Base-by-base conservation (phyloP, 2,888 invertebrate species). In the Drosophila melanosoma region DNA sequence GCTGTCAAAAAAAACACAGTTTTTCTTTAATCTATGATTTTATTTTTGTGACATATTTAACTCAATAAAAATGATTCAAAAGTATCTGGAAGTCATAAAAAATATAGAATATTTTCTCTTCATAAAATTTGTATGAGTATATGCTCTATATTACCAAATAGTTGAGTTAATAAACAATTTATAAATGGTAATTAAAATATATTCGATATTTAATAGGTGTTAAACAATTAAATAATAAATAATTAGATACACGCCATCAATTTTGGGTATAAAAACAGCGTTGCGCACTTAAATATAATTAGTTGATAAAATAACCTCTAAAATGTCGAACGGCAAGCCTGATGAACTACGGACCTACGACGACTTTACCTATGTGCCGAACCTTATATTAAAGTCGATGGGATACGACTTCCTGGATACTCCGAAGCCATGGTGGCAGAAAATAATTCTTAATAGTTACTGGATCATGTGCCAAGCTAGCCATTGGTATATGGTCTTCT, bases 281-380 rank as follows among this genome's bases (percentile, higher is more conserved):
- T 61, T 48, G 33, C 36, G 4, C 29, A 1, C 12, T 23, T 3
- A 17, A 15, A 4, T 12, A 8, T n/a, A 53, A 61, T 53, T 42
- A 76, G 76, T 76, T 66, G 8, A 35, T 3, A 26, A 42, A n/a
- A 11, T 40, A 58, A 51, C 15, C 36, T 42, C 12, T 26, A 4
- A 56, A 65, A 65, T 62, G 70, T 26, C 33, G n/a, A 59, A 38
- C 64, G 48, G 3, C n/a, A n/a, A 62, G 20, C 10, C n/a, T 33
- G 29, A 57, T n/a, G 40, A 17, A 12, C 69, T 52, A 36, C 66
- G 57, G 8, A 66, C 29, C 32, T 82, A 66, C 54, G 73, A 81
- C 42, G 85, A 82, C 38, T 83, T 80, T 51, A 74, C 65, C 15
- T 71, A 59, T 29, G 60, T 82, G 54, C 69, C 82, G 11, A 67